Base-by-base conservation (phyloP, 1,140 invertebrate genomes). In the Oreohelix idahoensis region DNA sequence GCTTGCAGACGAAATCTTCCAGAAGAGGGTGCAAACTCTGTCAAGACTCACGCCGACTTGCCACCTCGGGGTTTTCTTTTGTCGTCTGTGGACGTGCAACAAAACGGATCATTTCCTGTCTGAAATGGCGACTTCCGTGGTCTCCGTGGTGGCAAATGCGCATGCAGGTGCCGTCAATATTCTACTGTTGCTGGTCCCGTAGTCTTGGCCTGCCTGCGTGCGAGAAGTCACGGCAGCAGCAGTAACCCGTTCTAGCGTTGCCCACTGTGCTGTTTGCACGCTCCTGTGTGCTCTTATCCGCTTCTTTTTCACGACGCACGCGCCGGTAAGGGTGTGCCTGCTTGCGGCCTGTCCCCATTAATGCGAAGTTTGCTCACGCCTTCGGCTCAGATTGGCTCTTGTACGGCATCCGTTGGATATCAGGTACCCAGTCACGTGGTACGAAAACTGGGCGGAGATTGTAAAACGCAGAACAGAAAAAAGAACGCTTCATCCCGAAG, bases 51-150 rank as follows among this genome's bases (percentile, higher is more conserved):
- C 32, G n/a, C 32, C 17, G 20, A 23, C 49, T 77, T 58, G 35
- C 13, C 75, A 53, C 75, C 42, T 53, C 49, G 29, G 45, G 45
- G 5, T 49, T 45, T 77, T 77, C 51, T 36, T 15, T 77, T 77
- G 75, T 77, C 49, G 2, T 35, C 8, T 17, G 15, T 36, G 75
- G 49, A 42, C 45, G 42, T 35, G 75, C 1, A 53, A 51, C 75
- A 77, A 77, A 77, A 77, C 75, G 75, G 75, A 77, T 51, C 75
- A 77, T 77, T 77, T 77, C 75, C 75, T 13, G 45, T 77, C 75
- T 77, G 75, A 77, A 77, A 77, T 77, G 51, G 75, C 75, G 20
- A 77, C 75, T 77, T 77, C 75, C 75, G 36, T 1, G 29, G 32
- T 58, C 38, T 29, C 32, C 75, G 36, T 23, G 45, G 11, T 26